phyloP scores from a whole-genome alignment of 2,797 vertebrate species.

The Choloepus didactylus region DNA sequence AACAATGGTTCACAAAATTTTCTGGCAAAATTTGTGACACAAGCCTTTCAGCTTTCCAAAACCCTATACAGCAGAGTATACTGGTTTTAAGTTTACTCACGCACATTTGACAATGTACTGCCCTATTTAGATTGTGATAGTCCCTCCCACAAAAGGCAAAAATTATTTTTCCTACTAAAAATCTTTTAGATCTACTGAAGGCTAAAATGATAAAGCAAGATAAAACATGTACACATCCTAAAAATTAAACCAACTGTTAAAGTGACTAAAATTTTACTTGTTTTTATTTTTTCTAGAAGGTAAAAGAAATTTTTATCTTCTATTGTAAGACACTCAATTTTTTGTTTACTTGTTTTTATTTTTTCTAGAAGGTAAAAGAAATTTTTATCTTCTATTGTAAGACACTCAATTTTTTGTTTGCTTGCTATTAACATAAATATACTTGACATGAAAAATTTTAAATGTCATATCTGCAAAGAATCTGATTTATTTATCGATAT shows the following conservation, averaged over 20 bases:
- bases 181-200: constrained; percentile 72
- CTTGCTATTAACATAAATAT: constrained; percentile 77
- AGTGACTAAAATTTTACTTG: constrained; percentile 66
- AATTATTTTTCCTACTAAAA: constrained; percentile 72
- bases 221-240: constrained; percentile 63
- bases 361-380: constrained; percentile 54
- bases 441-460: constrained; percentile 43
- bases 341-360: constrained; percentile 71
- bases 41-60: constrained; percentile 74
- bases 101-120: constrained; percentile 82
- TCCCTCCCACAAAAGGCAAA: constrained; percentile 75
- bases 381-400: constrained; percentile 70
- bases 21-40: constrained; percentile 65
- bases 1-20: constrained; percentile 50
- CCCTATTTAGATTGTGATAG: constrained; percentile 74
- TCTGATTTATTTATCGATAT: constrained; percentile 30
- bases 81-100: constrained; percentile 84
- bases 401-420: constrained; percentile 59
- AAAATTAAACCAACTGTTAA: constrained; percentile 72
- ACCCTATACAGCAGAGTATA: constrained; percentile 79
- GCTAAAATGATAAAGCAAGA: constrained; percentile 75
- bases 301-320: constrained; percentile 76
- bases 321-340: constrained; percentile 49
- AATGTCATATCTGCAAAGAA: constrained; percentile 17
- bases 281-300: constrained; percentile 21